Conservation (phyloP, 1,140 invertebrate genomes). For the Neocloeon triangulifer region DNA sequence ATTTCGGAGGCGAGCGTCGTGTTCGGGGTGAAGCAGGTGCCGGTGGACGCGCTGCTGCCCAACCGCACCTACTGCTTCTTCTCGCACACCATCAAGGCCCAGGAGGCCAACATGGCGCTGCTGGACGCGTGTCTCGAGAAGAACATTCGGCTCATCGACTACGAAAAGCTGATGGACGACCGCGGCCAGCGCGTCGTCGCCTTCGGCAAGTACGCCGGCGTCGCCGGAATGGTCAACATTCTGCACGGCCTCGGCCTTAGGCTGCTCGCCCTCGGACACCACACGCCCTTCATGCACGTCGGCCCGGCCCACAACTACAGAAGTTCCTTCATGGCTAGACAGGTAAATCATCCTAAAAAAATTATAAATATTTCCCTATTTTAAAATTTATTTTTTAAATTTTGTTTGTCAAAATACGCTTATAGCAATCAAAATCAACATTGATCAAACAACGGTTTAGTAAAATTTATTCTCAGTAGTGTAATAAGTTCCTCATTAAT, state of each 20-base stretch:
- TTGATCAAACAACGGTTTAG: too few species aligned
- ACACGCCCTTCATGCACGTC: constrained; percentile 99
- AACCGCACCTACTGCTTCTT: constrained; percentile 98
- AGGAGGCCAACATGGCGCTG: constrained; percentile 93
- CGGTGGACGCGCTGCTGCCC: constrained; percentile 77
- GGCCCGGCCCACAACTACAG: constrained; percentile 96
- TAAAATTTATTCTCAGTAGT: too few species aligned
- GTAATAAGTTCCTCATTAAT: too few species aligned
- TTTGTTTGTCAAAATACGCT: too few species aligned
- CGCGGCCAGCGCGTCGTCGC: constrained; percentile 81
- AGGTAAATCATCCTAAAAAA: too few species aligned
- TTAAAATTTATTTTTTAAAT: too few species aligned
- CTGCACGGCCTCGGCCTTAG: constrained; percentile 87
- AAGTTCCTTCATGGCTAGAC: constrained; percentile 43
- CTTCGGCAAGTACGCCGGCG: constrained; percentile 97
- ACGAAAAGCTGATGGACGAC: constrained; percentile 85
- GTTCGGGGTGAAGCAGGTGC: constrained; percentile 94
- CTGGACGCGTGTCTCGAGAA: constrained; percentile 88
- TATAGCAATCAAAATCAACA: too few species aligned
- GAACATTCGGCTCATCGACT: constrained; percentile 92
- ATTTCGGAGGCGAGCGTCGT: constrained; percentile 88
- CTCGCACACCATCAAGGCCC: constrained; percentile 98
- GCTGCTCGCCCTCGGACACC: constrained; percentile 85
- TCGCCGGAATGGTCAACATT: constrained; percentile 98
- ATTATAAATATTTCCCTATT: too few species aligned